A percentile compares a stretch with the other conserved stretches of the same genome.
phyloP scores from a whole-genome alignment of 2,888 invertebrate species.

The Prosapia bicincta region DNA sequence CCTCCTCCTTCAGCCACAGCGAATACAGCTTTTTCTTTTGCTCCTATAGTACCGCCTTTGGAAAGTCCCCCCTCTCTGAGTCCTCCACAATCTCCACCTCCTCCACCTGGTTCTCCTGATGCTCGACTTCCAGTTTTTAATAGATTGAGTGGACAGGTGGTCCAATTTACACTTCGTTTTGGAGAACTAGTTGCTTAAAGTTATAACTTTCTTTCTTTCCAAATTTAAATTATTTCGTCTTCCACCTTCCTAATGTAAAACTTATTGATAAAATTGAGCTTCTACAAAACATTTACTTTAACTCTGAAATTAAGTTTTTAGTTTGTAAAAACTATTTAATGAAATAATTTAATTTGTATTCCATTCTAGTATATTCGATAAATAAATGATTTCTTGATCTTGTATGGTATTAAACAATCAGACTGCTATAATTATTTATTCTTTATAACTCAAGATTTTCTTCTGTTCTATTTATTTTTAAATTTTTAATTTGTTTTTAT shows the following conservation, averaged over 20 bases:
- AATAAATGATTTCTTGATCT: background rate
- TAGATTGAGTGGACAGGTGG: slow-evolving; percentile 47
- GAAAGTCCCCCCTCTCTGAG: slow-evolving; percentile 39
- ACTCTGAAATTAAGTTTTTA: background rate
- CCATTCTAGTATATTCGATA: background rate
- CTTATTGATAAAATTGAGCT: no score
- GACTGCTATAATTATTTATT: background rate
- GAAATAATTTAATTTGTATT: background rate
- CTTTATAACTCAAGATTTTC: background rate
- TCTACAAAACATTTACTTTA: no score
- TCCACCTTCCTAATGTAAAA: background rate
- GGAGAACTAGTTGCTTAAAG: slow-evolving; percentile 29
- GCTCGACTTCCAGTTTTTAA: slow-evolving; percentile 77
- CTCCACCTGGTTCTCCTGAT: slow-evolving; percentile 52
- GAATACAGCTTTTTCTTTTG: slow-evolving; percentile 51
- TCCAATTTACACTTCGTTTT: slow-evolving; percentile 47
- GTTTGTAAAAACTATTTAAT: background rate
- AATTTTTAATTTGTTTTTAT: background rate
- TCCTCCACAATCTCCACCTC: slow-evolving; percentile 50
- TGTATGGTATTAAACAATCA: background rate
- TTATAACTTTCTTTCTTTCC: background rate
- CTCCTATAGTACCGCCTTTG: slow-evolving; percentile 42
- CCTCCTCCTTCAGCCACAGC: slow-evolving; percentile 55
- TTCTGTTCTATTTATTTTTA: background rate
- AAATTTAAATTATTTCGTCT: background rate